Base-by-base conservation (phyloP, 2,888 invertebrate genomes). In the Hermaeophaga mercurialis region DNA sequence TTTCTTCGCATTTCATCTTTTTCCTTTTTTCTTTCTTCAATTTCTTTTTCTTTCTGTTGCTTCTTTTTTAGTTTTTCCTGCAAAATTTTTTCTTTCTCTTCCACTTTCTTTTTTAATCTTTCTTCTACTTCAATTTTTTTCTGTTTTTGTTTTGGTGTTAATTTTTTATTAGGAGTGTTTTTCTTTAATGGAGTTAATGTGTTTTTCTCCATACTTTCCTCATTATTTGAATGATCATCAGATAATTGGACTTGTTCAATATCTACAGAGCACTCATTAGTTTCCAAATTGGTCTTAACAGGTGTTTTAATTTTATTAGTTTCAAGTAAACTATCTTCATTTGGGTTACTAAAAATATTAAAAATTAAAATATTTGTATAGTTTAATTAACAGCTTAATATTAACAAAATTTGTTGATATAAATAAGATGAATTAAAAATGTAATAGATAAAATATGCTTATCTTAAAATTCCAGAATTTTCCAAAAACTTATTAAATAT, bases 1-100 rank as follows among this genome's bases (percentile, higher is more conserved):
- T 58, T 60, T 47, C 81, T 80, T 66, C 79, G 80, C 54, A 75
- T 78, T 58, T 78, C 78, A 54, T 78, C 75, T n/a, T n/a, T n/a
- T 45, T 52, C 52, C 46, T 60, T 49, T 18, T 61, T 48, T 33
- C 65, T 62, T 52, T 67, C 74, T 75, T 79, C 66, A 45, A 71
- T 69, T 56, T 68, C 67, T 59, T 69, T 66, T 61, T 80, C 79
- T 62, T 82, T 81, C 64, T 81, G 82, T 41, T 74, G 75, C 65
- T 77, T 80, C 57, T 79, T 79, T 57, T 79, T 77, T 17, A 60
- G 56, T 80, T 79, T 60, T 77, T 80, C 69, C 15, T 55, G 62
- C 43, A 68, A 63, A 18, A 53, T 58, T 49, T 82, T 79, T 56
- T 72, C 73, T 63, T 69, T 72, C 54, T 73, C 78, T 74, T 71